Percentiles rank a stretch among this genome's conserved stretches.
Evolutionary conservation across 2,888 invertebrate species (phyloP).

Genomic region (Electrophaes corylata): DNA sequence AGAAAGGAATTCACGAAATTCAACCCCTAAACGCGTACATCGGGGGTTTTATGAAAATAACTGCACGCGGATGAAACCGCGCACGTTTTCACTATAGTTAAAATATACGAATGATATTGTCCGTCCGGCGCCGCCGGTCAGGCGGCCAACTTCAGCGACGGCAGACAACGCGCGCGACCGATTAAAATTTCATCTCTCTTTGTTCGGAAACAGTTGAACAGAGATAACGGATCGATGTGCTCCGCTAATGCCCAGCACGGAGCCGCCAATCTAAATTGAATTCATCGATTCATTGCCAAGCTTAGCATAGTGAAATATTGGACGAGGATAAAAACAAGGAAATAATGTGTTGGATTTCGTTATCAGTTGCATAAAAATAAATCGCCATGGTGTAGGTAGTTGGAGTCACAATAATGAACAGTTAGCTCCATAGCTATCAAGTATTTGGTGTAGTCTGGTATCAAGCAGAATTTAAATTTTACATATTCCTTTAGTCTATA

Average conservation of each 20-base stretch:
- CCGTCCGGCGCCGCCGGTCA: conserved; percentile 57
- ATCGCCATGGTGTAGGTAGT: not conserved
- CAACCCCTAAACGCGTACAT: no score
- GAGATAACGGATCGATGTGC: conserved; percentile 74
- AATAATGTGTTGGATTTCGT: conserved; percentile 14
- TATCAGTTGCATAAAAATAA: conserved; percentile 16
- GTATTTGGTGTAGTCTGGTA: conserved; percentile 1
- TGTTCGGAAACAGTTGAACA: conserved; percentile 59
- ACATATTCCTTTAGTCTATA: conserved; percentile 7
- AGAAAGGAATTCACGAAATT: no score
- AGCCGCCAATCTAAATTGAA: conserved; percentile 66
- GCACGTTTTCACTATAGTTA: no score
- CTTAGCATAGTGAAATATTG: conserved; percentile 28
- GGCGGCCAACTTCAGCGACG: conserved; percentile 66
- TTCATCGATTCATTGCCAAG: conserved; percentile 54
- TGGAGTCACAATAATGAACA: not conserved
- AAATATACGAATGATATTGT: conserved; percentile 55
- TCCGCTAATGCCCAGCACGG: conserved; percentile 64
- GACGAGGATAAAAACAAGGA: conserved; percentile 37
- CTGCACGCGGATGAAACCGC: no score
- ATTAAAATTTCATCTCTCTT: conserved; percentile 82
- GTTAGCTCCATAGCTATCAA: not conserved
- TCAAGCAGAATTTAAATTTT: conserved; percentile 4
- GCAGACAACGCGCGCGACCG: conserved; percentile 72
- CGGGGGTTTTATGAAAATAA: no score